Evolutionary conservation across 2,888 invertebrate species (phyloP).

Genomic region (Bombyx huttoni): DNA sequence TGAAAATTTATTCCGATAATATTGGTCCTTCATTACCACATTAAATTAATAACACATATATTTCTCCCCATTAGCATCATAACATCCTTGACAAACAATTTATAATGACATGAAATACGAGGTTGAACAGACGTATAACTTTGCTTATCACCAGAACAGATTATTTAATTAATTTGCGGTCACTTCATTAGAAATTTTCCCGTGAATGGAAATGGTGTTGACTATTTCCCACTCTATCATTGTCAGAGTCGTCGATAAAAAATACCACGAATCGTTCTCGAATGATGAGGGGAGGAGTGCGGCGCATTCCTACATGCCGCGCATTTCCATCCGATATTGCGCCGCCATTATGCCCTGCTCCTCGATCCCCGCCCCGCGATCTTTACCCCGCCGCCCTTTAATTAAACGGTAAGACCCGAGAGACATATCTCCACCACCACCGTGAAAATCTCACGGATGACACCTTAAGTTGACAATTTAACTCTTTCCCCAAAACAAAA

Average conservation of each 20-base stretch:
- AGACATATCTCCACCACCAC: constrained; percentile 62
- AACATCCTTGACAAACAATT: too few relatives aligned
- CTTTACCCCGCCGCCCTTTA: constrained; percentile 63
- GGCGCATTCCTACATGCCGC: constrained; percentile 73
- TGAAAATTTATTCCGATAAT: too few relatives aligned
- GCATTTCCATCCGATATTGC: constrained; percentile 73
- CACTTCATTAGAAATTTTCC: background rate
- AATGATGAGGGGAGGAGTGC: constrained; percentile 61
- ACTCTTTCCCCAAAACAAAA: constrained; percentile 19
- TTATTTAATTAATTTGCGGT: background rate
- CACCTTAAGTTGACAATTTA: constrained; percentile 32
- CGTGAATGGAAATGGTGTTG: background rate
- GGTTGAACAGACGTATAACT: too few relatives aligned
- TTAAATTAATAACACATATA: too few relatives aligned
- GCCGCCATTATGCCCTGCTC: constrained; percentile 69
- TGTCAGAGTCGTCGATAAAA: constrained; percentile 69
- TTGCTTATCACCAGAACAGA: too few relatives aligned
- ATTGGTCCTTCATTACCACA: too few relatives aligned
- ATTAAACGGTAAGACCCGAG: constrained; percentile 70
- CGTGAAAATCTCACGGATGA: constrained; percentile 67
- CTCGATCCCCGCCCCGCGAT: constrained; percentile 38
- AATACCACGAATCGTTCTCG: constrained; percentile 69
- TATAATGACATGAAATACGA: too few relatives aligned
- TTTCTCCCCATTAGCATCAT: too few relatives aligned
- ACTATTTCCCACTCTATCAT: constrained; percentile 46